Base-by-base conservation (phyloP, 2,797 vertebrate species). In the Tympanoctomys barrerae region DNA sequence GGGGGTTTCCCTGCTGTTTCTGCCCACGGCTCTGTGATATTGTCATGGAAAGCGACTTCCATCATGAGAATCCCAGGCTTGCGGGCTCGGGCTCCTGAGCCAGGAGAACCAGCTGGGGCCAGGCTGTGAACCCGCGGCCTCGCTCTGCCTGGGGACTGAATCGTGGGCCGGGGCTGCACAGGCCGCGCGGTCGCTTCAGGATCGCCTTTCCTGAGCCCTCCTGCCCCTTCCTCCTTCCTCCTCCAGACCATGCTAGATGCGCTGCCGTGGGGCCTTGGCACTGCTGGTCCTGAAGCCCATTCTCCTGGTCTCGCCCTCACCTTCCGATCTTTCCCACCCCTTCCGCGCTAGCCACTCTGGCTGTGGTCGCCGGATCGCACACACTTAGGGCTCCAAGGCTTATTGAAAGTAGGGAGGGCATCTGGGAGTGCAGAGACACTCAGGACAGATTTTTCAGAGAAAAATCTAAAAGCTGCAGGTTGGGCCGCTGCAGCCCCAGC, bases 81-180 rank as follows among this genome's bases (percentile, higher is more conserved):
- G 62, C 61, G 0, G 0, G 62, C 33, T 54, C 54, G 0, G 0
- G 62, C 33, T 54, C 11, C 1, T 0, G 8, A 0, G 9, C 1
- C 1, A 61, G 31, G 46, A 33, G n/a, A 26, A 24, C n/a, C 36
- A 2, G 52, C 49, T 8, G 10, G 59, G 42, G 24, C 36, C 70
- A 4, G 33, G 73, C 7, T 0, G 36, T 7, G 42, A 46, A 28
- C 42, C 14, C 42, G 9, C 13, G 16, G 6, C 71, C 39, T 75
- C 24, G 7, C 42, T 49, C 42, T 49, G 26, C 46, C 31, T 26
- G 2, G 28, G 28, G 31, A 19, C 46, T 1, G 9, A 54, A 49
- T 54, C 31, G 49, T 33, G 46, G 75, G 49, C 28, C 75, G 10
- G 46, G 46, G 14, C 73, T 31, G 73, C 28, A 9, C 28, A 31